Conservation (phyloP, 2,888 invertebrate genomes). For the Vesta saturnalis region DNA sequence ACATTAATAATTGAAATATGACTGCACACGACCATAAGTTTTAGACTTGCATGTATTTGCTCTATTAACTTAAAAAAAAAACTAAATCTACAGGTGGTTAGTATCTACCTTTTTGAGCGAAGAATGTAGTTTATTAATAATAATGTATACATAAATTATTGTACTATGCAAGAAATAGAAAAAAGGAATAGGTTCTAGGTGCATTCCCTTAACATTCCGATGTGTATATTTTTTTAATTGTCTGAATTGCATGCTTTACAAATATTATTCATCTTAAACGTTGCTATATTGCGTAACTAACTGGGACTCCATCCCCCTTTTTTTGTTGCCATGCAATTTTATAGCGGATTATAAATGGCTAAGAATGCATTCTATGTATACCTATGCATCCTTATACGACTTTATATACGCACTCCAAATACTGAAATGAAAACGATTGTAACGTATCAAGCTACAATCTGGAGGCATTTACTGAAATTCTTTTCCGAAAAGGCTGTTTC, state of each 20-base stretch:
- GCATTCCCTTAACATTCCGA: not conserved
- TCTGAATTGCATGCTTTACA: not conserved
- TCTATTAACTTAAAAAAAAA: not conserved
- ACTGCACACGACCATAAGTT: conserved; percentile 3
- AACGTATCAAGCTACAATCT: too few species aligned
- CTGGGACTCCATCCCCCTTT: too few species aligned
- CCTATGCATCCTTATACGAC: too few species aligned
- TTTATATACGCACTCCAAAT: too few species aligned
- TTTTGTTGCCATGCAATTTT: too few species aligned
- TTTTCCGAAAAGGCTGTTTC: too few species aligned
- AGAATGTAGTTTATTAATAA: conserved; percentile 27
- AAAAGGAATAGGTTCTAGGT: not conserved
- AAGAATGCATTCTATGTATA: too few species aligned
- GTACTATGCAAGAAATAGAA: not conserved
- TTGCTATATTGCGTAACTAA: not conserved
- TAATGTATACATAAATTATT: conserved; percentile 15
- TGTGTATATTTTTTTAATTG: too few species aligned
- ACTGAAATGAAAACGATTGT: too few species aligned
- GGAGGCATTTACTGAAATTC: too few species aligned
- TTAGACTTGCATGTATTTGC: not conserved
- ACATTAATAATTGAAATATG: not conserved
- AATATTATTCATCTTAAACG: not conserved
- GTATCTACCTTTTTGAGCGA: conserved; percentile 23
- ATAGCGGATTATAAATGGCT: too few species aligned
- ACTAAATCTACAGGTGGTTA: conserved; percentile 17